Evolutionary conservation across 2,888 invertebrate species (phyloP).

Genomic region (Oxyscelio sp.): DNA sequence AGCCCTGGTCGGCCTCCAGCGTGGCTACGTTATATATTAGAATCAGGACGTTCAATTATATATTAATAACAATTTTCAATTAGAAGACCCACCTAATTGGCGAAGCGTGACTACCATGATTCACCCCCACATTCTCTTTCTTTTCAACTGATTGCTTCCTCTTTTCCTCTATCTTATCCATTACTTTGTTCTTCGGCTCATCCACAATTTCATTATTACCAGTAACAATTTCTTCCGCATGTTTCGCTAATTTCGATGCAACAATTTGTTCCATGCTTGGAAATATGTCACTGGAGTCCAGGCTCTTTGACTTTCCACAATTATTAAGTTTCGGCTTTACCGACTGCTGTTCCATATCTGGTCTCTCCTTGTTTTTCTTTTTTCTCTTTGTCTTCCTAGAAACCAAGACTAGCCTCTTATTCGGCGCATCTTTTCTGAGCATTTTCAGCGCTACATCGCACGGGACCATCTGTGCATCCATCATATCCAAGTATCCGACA

Average conservation of each 20-base stretch:
- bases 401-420: slow-evolving; percentile 93
- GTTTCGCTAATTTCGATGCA: slow-evolving; percentile 83
- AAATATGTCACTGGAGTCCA: slow-evolving; percentile 95
- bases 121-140: slow-evolving; percentile 49
- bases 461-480: slow-evolving; percentile 93
- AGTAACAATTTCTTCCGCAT: slow-evolving; percentile 81
- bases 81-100: slow-evolving; percentile 81
- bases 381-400: slow-evolving; percentile 90
- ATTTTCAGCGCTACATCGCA: slow-evolving; percentile 93
- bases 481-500: slow-evolving; percentile 95
- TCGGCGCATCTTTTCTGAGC: slow-evolving; percentile 92
- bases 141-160: slow-evolving; percentile 41
- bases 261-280: slow-evolving; percentile 89
- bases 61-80: not conserved
- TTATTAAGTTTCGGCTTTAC: slow-evolving; percentile 90
- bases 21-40: too few relatives aligned
- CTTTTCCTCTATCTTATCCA: slow-evolving; percentile 61
- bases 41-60: too few relatives aligned
- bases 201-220: slow-evolving; percentile 29
- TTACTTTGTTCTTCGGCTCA: slow-evolving; percentile 48
- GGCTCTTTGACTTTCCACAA: slow-evolving; percentile 94
- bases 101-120: slow-evolving; percentile 78
- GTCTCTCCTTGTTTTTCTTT: slow-evolving; percentile 82
- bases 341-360: slow-evolving; percentile 80
- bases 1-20: too few relatives aligned